Base-by-base conservation (phyloP, 2,888 invertebrate species). In the Morpho achilles region DNA sequence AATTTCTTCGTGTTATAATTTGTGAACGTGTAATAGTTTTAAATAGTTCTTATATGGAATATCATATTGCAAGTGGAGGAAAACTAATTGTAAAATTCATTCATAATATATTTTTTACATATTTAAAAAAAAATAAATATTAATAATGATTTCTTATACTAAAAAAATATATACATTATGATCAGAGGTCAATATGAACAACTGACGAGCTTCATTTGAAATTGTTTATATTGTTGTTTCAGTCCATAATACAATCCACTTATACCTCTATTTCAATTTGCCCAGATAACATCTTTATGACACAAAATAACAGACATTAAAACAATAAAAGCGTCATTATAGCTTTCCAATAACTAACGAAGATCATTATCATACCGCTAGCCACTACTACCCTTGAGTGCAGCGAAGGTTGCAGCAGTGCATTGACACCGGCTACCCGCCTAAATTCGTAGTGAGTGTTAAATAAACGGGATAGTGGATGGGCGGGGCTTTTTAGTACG, bases 331-430 rank as follows among this genome's bases (percentile, higher is more conserved):
- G 10, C 7, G 45, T 66, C 56, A 64, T 64, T 63, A 65, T 61
- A 62, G 58, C 58, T 64, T 62, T 61, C 62, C 66, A 68, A 72
- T 84, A 80, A 75, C 74, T 81, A 83, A 82, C 82, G 79, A 84
- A 86, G 86, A 86, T 87, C 82, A 85, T 86, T 87, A 87, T 82
- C 84, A 84, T 79, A 74, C 72, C 65, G 69, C 74, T 74, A 71
- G 70, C 74, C 73, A 72, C 77, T 80, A 82, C 84, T 84, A 85
- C 87, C 88, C 88, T 89, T 89, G 88, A 88, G 88, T 85, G 88
- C 88, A 87, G 68, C 76, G 87, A 89, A 89, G 88, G 89, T 88
- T 89, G 87, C 77, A 70, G 71, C 74, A 74, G 89, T 88, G 87
- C 89, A 87, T 79, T 90, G 89, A 88, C 89, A 76, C 77, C 76